Conservation (phyloP, 2,797 vertebrate species). For the Acrocephalus scirpaceus region DNA sequence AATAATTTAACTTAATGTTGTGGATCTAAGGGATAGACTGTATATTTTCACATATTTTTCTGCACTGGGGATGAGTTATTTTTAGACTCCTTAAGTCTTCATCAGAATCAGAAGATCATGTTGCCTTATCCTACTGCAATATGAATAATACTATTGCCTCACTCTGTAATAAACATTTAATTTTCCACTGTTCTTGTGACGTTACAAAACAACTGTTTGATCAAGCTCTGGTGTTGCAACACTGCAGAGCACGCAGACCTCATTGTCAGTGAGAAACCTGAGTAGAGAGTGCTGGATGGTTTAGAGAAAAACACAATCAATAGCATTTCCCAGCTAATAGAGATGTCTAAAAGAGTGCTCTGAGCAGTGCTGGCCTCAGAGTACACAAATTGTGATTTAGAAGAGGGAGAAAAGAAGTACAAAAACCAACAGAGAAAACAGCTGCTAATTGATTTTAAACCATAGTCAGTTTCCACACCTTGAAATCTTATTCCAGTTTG, state of each 20-base stretch:
- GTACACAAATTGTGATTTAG: background rate
- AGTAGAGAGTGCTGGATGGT: background rate
- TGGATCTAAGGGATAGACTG: slow-evolving; percentile 55
- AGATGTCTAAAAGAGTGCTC: background rate
- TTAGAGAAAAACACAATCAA: background rate
- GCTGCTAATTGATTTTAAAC: background rate
- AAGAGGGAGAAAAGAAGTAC: background rate
- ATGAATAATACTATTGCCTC: background rate
- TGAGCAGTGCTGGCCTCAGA: background rate
- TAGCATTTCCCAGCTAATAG: slow-evolving; percentile 23
- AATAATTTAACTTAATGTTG: slow-evolving; percentile 63
- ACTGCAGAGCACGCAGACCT: background rate
- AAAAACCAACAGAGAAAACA: background rate
- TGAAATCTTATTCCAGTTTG: background rate
- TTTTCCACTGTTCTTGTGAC: background rate
- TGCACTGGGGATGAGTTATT: slow-evolving; percentile 36
- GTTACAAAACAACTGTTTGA: background rate
- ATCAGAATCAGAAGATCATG: background rate
- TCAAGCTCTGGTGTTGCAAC: background rate
- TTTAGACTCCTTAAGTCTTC: slow-evolving; percentile 41
- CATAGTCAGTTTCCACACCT: background rate
- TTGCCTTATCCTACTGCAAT: background rate
- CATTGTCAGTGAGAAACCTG: background rate
- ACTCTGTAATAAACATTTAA: slow-evolving; percentile 7
- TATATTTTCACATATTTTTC: slow-evolving; percentile 48